Evolutionary conservation across 2,113 vertebrate species (phyloP), one percentile per base, ranked within the genome.

Genomic region (Rhinoderma darwinii): DNA sequence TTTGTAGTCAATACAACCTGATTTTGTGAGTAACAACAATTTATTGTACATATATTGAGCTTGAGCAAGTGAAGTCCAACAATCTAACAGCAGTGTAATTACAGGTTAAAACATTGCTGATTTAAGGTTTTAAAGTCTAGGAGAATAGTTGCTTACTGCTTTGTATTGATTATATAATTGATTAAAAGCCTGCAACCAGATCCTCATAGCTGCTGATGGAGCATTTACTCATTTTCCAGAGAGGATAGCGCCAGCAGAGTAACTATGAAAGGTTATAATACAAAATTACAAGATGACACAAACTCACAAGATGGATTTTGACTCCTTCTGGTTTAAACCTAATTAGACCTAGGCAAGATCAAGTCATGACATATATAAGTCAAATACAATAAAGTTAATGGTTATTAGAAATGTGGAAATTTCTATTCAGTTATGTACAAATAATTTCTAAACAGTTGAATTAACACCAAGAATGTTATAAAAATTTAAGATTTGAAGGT

Each of bases 81-180:
- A 30, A 61, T 44, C 56, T 66, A 63, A 59, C 18, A 73, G 44
- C 35, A 66, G 30, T 86, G 72, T 88, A 63, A 56, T 86, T 88
- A 72, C 72, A 75, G 51, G 79, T 51, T 72, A 68, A 50, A 83
- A 70, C 82, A 51, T 72, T 83, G 63, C 43, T 72, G 44, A 70
- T 72, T 51, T 72, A 72, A 72, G 61, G 32, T 30, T 74, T 84
- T 56, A 72, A 73, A 84, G 44, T 72, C 68, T 56, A 51, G 5
- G 17, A 39, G 68, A 63, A 82, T 74, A 56, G 18, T 54, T 84
- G 30, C 82, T 74, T 84, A 84, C 68, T 84, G 79, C 14, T 84
- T 35, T 39, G 32, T 84, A 84, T 84, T 84, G 82, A 84, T 84
- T 84, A 56, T 54, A 74, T 73, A 84, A 84, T 84, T 84, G 82